These are phyloP conservation scores for Himalopsyche kuldschensis DNA, from an alignment of 2,888 invertebrate species.

Conservation along the genomic window DNA sequence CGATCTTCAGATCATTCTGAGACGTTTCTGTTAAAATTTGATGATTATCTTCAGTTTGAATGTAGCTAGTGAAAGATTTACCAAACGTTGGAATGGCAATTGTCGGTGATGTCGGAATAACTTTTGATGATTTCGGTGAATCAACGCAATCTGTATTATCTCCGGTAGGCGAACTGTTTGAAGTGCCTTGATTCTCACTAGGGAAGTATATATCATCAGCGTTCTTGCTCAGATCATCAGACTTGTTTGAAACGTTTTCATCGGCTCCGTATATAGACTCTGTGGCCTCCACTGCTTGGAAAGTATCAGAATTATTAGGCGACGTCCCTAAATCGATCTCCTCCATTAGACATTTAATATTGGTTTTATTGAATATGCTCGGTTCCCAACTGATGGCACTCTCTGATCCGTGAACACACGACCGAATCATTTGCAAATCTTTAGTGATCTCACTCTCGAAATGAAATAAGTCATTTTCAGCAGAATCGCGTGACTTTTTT, in stretches of 20 bases:
- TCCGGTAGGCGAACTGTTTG: constrained; percentile 13
- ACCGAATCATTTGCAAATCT: background rate
- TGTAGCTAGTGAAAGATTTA: constrained; percentile 54
- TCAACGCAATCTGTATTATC: constrained; percentile 26
- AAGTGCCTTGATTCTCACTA: constrained; percentile 18
- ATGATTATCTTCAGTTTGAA: constrained; percentile 52
- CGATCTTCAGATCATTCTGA: constrained; percentile 3
- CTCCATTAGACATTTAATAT: constrained; percentile 45
- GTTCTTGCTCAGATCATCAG: constrained; percentile 11
- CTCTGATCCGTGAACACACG: background rate
- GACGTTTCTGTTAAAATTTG: constrained; percentile 1
- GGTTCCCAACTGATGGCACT: constrained; percentile 25
- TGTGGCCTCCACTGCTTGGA: constrained; percentile 57
- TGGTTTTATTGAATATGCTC: constrained; percentile 29
- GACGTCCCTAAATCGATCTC: constrained; percentile 29
- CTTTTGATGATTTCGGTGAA: constrained; percentile 42
- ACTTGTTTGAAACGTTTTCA: constrained; percentile 41
- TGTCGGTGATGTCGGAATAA: constrained; percentile 63
- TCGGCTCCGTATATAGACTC: constrained; percentile 49
- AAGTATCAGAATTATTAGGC: constrained; percentile 51
- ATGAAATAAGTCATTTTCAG: constrained; percentile 67
- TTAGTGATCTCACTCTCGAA: constrained; percentile 68
- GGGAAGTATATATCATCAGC: constrained; percentile 21
- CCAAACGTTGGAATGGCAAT: constrained; percentile 67
- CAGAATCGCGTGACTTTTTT: constrained; percentile 13